Evolutionary conservation across 2,797 vertebrate genomes (phyloP).

Genomic region (Ammospiza maritima): DNA sequence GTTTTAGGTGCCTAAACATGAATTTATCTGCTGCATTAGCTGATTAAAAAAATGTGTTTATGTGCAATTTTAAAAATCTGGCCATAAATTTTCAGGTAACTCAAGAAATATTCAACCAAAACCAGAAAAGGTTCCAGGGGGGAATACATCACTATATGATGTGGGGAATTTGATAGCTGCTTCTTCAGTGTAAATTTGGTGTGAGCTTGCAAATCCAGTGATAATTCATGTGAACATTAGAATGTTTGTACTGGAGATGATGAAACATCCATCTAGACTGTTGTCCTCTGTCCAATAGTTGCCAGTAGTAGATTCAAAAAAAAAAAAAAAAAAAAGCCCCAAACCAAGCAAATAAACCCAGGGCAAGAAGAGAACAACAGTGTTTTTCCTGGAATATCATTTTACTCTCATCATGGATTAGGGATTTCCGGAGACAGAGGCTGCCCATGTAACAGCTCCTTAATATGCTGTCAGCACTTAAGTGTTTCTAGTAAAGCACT

Average conservation of each 20-base stretch:
- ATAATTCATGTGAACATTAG: slow-evolving; percentile 7
- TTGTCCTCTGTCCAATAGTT: neutral
- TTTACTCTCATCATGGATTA: neutral
- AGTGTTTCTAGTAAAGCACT: neutral
- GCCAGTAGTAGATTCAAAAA: neutral
- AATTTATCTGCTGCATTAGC: slow-evolving; percentile 42
- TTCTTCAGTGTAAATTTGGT: neutral
- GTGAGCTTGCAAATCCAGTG: neutral
- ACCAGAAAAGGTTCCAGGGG: neutral
- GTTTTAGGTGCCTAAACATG: slow-evolving; percentile 55
- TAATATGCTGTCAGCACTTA: neutral
- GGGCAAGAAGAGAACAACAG: neutral
- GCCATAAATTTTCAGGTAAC: slow-evolving; percentile 61
- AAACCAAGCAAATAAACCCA: neutral
- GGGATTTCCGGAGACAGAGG: neutral
- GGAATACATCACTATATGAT: neutral
- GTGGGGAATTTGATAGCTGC: slow-evolving; percentile 6
- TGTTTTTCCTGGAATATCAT: neutral
- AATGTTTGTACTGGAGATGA: neutral
- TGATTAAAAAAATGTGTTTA: slow-evolving; percentile 51
- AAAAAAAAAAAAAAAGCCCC: neutral
- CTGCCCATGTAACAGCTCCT: neutral
- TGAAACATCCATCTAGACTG: neutral
- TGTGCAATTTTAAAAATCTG: slow-evolving; percentile 25
- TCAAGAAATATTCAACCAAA: slow-evolving; percentile 22